These are phyloP conservation scores for Scaptomyza tumidula DNA, from an alignment of 2,888 invertebrate species.

Conservation along the genomic window DNA sequence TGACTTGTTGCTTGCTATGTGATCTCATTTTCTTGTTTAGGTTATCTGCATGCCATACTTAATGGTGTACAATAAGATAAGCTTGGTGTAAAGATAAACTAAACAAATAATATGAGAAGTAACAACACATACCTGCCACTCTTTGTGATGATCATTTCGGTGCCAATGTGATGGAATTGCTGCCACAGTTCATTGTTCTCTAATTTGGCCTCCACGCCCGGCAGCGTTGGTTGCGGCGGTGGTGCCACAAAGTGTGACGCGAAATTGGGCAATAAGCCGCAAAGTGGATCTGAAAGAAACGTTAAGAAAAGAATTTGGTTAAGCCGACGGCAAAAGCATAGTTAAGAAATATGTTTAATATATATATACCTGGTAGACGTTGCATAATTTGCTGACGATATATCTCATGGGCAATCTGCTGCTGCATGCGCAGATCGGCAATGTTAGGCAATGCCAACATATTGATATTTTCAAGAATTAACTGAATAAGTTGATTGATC, in stretches of 20 bases:
- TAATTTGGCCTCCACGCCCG: conserved; percentile 86
- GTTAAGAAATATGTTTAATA: background rate
- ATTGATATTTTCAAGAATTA: background rate
- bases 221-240: conserved; percentile 72
- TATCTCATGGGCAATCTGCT: conserved; percentile 83
- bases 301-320: background rate
- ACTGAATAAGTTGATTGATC: conserved; percentile 7
- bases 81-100: conserved; percentile 36
- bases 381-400: conserved; percentile 84
- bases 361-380: conserved; percentile 82
- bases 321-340: conserved; percentile 42
- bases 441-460: conserved; percentile 73
- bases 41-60: conserved; percentile 37
- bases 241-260: conserved; percentile 69
- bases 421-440: conserved; percentile 82
- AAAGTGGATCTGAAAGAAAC: conserved; percentile 73
- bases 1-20: conserved; percentile 26
- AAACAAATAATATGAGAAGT: conserved; percentile 18
- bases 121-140: conserved; percentile 88
- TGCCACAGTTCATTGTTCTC: conserved; percentile 89
- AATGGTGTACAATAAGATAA: conserved; percentile 36
- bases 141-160: conserved; percentile 93
- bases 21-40: conserved; percentile 25
- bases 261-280: conserved; percentile 74
- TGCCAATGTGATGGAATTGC: conserved; percentile 89